Evolutionary conservation across 2,888 invertebrate species (phyloP), one percentile per base, ranked within the genome.

Genomic region (Acronicta leporina): DNA sequence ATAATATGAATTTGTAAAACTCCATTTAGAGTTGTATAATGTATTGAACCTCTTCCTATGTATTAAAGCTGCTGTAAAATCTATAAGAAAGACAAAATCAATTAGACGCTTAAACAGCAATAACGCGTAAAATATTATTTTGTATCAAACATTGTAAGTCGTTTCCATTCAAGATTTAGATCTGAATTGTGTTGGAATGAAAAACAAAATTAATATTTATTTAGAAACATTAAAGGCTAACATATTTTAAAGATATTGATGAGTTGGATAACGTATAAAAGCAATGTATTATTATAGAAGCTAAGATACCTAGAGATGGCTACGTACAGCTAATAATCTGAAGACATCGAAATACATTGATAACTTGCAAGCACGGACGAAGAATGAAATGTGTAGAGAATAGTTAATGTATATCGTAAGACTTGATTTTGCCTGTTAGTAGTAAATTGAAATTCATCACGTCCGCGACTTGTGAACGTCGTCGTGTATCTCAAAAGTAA

Each of bases 341-440:
- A 58, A 58, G 45, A 75, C 75, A 77, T 75, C 75, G 75, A 75
- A 74, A 77, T 71, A 62, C 64, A 61, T 55, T 72, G 63, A 55
- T 66, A 68, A 64, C 59, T 46, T 61, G 50, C 56, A 64, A 63
- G 57, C 53, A 53, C 67, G 72, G 72, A 64, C 54, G 65, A 58
- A 54, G 41, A 61, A 62, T 56, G 33, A 44, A 64, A 58, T 56
- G 57, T 65, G 33, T 63, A 77, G 62, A 15, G 55, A 61, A 62
- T 75, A 67, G 63, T 63, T 72, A 62, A 58, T 16, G 51, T 65
- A 57, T 66, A 60, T 54, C 58, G 15, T 76, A 72, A 68, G 65
- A 68, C 65, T 61, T 52, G 54, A 66, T 69, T 77, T 63, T 66
- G 68, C 57, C 75, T 62, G 63, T 74, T 62, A 25, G 42, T 68